These are phyloP conservation scores for Drosophila mercatorum DNA, from an alignment of 2,888 invertebrate species.

Conservation along the genomic window DNA sequence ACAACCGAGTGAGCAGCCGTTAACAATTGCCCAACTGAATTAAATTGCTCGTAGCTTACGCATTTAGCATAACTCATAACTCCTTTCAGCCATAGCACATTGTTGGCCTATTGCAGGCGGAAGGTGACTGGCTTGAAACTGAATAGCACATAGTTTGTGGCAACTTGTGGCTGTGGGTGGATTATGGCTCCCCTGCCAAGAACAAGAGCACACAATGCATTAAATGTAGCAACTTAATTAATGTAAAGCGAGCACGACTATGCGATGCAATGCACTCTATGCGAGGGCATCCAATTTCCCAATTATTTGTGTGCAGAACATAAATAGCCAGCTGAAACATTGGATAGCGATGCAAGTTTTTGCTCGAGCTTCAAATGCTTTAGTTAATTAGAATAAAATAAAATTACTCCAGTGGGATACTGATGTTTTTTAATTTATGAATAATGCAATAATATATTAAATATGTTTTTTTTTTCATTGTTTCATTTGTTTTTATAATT, in stretches of 20 bases:
- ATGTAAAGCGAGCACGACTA: neutral
- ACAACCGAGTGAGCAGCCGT: neutral
- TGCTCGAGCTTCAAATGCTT: neutral
- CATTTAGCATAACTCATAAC: neutral
- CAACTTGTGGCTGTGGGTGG: neutral
- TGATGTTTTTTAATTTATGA: too few species aligned
- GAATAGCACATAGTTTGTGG: neutral
- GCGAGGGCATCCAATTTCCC: neutral
- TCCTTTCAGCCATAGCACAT: neutral
- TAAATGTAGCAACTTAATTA: neutral
- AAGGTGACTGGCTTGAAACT: neutral
- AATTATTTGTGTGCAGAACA: neutral
- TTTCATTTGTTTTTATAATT: neutral
- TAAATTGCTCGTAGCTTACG: neutral
- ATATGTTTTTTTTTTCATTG: neutral
- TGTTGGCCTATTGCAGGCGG: neutral
- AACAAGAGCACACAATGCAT: neutral
- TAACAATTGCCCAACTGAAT: constrained; percentile 4
- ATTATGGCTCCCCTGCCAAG: too few species aligned
- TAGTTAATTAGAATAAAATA: neutral
- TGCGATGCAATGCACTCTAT: neutral
- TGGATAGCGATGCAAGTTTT: neutral
- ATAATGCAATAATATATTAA: too few species aligned
- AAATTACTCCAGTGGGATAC: too few species aligned
- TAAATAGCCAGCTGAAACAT: neutral